These are phyloP conservation scores for Aricia artaxerxes DNA, from an alignment of 2,888 invertebrate genomes.

Conservation along the genomic window DNA sequence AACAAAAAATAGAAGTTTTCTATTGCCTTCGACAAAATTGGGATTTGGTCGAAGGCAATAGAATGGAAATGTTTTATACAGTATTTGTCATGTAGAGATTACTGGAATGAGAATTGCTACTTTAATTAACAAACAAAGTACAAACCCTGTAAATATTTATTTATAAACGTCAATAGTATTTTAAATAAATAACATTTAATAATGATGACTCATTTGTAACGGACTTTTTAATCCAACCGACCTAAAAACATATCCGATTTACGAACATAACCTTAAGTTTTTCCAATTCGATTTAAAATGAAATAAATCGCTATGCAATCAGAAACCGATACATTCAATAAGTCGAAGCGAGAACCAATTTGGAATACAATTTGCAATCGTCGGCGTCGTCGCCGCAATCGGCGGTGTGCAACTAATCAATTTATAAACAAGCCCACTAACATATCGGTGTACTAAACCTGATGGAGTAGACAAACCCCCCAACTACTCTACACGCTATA, in stretches of 20 bases:
- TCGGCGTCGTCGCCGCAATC: constrained; percentile 15
- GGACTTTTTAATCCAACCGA: neutral
- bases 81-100: too few relatives aligned
- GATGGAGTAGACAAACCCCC: constrained; percentile 1
- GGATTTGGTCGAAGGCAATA: too few relatives aligned
- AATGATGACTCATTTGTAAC: too few relatives aligned
- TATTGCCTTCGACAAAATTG: too few relatives aligned
- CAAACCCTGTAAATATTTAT: too few relatives aligned
- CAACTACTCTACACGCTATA: neutral
- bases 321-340: constrained; percentile 16
- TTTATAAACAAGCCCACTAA: constrained; percentile 19
- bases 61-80: too few relatives aligned
- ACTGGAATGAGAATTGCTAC: too few relatives aligned
- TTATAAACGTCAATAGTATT: too few relatives aligned
- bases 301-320: constrained; percentile 13
- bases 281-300: constrained; percentile 11
- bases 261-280: neutral
- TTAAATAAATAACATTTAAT: too few relatives aligned
- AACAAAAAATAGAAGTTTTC: too few relatives aligned
- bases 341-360: constrained; percentile 27
- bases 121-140: too few relatives aligned
- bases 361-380: constrained; percentile 26
- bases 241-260: neutral
- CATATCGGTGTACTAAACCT: constrained; percentile 15
- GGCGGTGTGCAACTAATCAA: constrained; percentile 23